Percentiles rank a stretch among this genome's conserved stretches.
Conservation (phyloP, 2,797 vertebrate genomes). For the Betta splendens region DNA sequence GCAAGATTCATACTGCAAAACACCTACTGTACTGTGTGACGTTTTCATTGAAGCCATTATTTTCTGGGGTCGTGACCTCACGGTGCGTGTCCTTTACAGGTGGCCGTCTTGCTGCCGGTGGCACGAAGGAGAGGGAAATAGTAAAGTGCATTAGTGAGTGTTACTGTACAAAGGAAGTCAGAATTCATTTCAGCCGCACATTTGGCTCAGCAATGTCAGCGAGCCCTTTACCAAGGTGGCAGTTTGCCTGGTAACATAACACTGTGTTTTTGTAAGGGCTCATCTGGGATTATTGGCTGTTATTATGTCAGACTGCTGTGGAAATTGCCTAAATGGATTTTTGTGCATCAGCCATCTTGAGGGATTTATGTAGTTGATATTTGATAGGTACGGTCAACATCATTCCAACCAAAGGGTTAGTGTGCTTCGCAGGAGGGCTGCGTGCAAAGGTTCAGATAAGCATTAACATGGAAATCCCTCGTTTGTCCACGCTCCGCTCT, state of each 20-base stretch:
- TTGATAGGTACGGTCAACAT: slow-evolving; percentile 52
- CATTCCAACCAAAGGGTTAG: slow-evolving; percentile 35
- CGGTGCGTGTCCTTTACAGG: slow-evolving; percentile 18
- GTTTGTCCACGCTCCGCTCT: slow-evolving; percentile 5
- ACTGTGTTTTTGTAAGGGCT: slow-evolving; percentile 64
- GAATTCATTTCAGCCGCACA: slow-evolving; percentile 22
- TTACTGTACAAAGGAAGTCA: slow-evolving; percentile 7
- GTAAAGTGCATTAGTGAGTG: slow-evolving; percentile 25
- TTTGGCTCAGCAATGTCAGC: slow-evolving; percentile 36
- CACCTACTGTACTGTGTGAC: slow-evolving; percentile 32
- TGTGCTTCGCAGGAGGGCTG: slow-evolving; percentile 9
- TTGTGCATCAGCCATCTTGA: slow-evolving; percentile 48
- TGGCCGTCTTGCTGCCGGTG: slow-evolving; percentile 15
- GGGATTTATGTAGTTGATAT: slow-evolving; percentile 51
- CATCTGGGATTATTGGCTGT: slow-evolving; percentile 60
- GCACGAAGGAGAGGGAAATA: slow-evolving; percentile 17
- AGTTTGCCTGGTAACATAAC: slow-evolving; percentile 52
- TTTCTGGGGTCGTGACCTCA: slow-evolving; percentile 43
- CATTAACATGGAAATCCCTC: slow-evolving; percentile 40
- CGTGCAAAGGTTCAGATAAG: slow-evolving; percentile 45
- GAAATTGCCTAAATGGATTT: slow-evolving; percentile 65
- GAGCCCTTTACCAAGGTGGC: slow-evolving; percentile 36
- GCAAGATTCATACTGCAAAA: slow-evolving; percentile 64
- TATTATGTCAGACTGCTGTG: slow-evolving; percentile 54
- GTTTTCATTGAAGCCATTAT: slow-evolving; percentile 30